A percentile compares a stretch with the other conserved stretches of the same genome.
These are phyloP conservation scores for Puffinus mauretanicus DNA, from an alignment of 2,113 vertebrate species.

Conservation along the genomic window DNA sequence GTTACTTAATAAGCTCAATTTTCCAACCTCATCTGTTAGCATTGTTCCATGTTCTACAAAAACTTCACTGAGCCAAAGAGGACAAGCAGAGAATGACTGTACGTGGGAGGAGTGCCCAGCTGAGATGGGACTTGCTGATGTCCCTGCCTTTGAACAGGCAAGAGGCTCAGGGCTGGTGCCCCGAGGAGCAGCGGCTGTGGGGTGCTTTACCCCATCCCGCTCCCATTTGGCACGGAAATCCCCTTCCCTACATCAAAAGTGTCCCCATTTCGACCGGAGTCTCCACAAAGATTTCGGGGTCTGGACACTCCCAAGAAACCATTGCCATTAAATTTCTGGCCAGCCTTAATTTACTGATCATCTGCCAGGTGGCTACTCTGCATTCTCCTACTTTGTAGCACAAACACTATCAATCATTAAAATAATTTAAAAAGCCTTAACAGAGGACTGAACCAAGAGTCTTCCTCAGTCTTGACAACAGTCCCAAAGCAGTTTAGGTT, in stretches of 20 bases:
- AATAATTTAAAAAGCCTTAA: background rate
- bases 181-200: background rate
- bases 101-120: rapidly evolving
- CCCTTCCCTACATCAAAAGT: background rate
- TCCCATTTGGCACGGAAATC: background rate
- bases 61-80: background rate
- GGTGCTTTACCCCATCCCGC: background rate
- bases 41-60: background rate
- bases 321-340: background rate
- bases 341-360: background rate
- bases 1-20: background rate
- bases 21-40: background rate
- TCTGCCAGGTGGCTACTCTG: background rate
- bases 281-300: background rate
- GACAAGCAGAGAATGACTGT: background rate
- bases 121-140: background rate
- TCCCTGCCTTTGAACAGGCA: background rate
- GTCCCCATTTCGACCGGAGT: background rate
- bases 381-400: background rate
- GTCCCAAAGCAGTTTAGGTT: background rate
- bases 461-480: background rate
- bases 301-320: background rate
- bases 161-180: background rate
- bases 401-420: background rate
- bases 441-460: background rate